A percentile compares a stretch with the other conserved stretches of the same genome.
phyloP scores from a whole-genome alignment of 2,888 invertebrate genomes.

The Eupithecia subfuscata region DNA sequence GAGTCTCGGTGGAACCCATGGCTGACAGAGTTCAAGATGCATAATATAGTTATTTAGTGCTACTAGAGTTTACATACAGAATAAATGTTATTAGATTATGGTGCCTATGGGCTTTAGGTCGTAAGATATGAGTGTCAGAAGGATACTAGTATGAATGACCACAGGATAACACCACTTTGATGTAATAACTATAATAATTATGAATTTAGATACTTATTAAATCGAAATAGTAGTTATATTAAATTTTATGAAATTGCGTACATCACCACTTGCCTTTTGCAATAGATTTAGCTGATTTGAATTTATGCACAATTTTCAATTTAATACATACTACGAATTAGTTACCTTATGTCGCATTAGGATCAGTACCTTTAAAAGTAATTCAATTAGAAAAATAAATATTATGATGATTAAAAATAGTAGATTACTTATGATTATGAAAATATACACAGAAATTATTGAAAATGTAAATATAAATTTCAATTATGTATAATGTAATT shows the following conservation, averaged over 20 bases:
- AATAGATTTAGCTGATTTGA: constrained; percentile 72
- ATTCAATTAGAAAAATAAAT: constrained; percentile 39
- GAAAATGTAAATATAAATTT: constrained; percentile 52
- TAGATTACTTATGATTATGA: constrained; percentile 42
- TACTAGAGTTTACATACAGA: constrained; percentile 56
- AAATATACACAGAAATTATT: constrained; percentile 31
- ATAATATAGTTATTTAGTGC: constrained; percentile 78
- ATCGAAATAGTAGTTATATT: constrained; percentile 56
- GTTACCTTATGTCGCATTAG: constrained; percentile 71
- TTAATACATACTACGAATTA: constrained; percentile 61
- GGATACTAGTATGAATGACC: constrained; percentile 62
- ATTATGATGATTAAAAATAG: constrained; percentile 37
- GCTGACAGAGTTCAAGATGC: constrained; percentile 68
- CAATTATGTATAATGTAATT: constrained; percentile 52
- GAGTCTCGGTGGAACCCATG: constrained; percentile 65
- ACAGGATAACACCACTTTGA: constrained; percentile 75
- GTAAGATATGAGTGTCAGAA: constrained; percentile 56
- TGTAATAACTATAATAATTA: constrained; percentile 55
- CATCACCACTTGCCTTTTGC: constrained; percentile 81
- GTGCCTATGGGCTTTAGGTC: constrained; percentile 55
- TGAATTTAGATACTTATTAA: constrained; percentile 54
- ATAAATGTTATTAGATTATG: constrained; percentile 59
- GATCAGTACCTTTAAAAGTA: constrained; percentile 47
- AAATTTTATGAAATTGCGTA: constrained; percentile 60
- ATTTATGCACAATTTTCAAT: constrained; percentile 73